Evolutionary conservation across 1,140 invertebrate genomes (phyloP).

Genomic region (Oscheius sp.): DNA sequence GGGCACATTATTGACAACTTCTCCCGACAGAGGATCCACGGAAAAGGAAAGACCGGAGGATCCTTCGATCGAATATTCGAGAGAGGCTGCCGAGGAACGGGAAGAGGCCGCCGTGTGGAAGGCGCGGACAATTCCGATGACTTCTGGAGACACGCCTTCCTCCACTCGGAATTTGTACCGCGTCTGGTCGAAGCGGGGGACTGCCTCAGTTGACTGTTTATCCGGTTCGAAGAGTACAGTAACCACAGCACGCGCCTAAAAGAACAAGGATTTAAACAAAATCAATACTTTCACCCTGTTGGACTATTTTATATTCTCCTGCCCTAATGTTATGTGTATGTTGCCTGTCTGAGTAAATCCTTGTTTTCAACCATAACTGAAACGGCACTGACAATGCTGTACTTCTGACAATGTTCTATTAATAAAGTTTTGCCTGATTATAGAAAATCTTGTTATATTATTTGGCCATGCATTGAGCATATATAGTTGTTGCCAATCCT

Average conservation of each 20-base stretch:
- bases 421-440: too few relatives aligned
- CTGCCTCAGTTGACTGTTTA: conserved; percentile 23
- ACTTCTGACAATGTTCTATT: too few relatives aligned
- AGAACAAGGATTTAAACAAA: too few relatives aligned
- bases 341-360: too few relatives aligned
- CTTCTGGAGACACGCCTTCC: conserved; percentile 35
- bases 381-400: too few relatives aligned
- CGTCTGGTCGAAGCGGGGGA: conserved; percentile 46
- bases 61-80: conserved; percentile 20
- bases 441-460: too few relatives aligned
- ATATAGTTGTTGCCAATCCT: too few relatives aligned
- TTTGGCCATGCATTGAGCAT: too few relatives aligned
- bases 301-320: too few relatives aligned
- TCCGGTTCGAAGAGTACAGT: conserved; percentile 48
- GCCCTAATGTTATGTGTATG: too few relatives aligned
- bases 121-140: conserved; percentile 35
- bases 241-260: conserved; percentile 49
- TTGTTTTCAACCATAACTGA: too few relatives aligned
- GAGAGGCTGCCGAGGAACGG: background rate
- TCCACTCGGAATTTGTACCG: conserved; percentile 47
- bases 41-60: conserved; percentile 19
- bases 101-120: conserved; percentile 28
- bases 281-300: too few relatives aligned
- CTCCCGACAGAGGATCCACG: conserved; percentile 22
- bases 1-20: conserved; percentile 9